Evolutionary conservation across 1,140 invertebrate species (phyloP), one percentile per base, ranked within the genome.

Genomic region (Theocolax elegans): DNA sequence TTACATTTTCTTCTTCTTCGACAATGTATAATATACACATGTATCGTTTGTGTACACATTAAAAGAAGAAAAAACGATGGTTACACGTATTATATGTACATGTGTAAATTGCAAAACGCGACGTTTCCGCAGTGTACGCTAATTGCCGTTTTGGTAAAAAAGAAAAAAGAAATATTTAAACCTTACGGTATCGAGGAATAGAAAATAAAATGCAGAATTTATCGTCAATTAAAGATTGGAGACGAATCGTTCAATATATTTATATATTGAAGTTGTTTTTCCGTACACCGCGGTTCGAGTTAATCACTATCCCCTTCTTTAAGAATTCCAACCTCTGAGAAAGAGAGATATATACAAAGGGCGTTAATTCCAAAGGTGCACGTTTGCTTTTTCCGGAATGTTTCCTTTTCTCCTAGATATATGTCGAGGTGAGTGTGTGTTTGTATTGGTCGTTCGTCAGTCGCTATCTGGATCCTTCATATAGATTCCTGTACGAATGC

Each of bases 151-250:
- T 23, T 12, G 25, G 15, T 21, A 46, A 19, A 46, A 46, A 23
- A 46, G 15, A 46, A 46, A 15, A 19, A 19, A 15, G 13, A 46
- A 46, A 19, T n/a, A n/a, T n/a, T n/a, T n/a, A n/a, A n/a, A n/a
- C n/a, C n/a, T n/a, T n/a, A n/a, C n/a, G n/a, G n/a, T n/a, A n/a
- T n/a, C n/a, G n/a, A n/a, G n/a, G n/a, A n/a, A n/a, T n/a, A n/a
- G n/a, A n/a, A n/a, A n/a, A n/a, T n/a, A n/a, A n/a, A n/a, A n/a
- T n/a, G n/a, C 23, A 67, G 66, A 54, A 69, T 69, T 69, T 69
- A 71, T 65, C 15, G 60, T 46, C 68, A 65, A 71, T 71, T 71
- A 58, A 64, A 58, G 38, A 53, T 63, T 25, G 66, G 27, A 49
- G 25, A 15, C 4, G 38, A 13, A 7, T 58, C 42, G 19, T 29